Evolutionary conservation across 2,888 invertebrate species (phyloP).

Genomic region (Ganaspis brasiliensis): DNA sequence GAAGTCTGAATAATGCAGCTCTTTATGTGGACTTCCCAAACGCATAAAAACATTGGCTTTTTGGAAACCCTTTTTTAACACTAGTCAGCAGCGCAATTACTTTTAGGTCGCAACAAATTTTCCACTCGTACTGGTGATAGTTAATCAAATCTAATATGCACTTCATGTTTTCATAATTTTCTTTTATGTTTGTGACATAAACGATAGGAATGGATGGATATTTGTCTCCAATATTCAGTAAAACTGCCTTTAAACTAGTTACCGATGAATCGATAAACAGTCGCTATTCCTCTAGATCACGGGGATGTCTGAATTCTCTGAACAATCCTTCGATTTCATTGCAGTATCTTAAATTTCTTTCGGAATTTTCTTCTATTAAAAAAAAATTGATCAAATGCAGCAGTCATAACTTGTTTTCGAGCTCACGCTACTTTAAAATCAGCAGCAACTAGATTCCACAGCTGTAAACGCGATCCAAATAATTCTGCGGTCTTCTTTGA

Average conservation of each 20-base stretch:
- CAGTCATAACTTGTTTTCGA: slow-evolving; percentile 18
- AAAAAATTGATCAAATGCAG: slow-evolving; percentile 34
- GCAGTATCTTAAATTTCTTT: too few relatives aligned
- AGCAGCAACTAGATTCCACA: slow-evolving; percentile 34
- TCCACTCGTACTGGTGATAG: too few relatives aligned
- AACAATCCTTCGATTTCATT: slow-evolving; percentile 40
- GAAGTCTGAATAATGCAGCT: slow-evolving; percentile 21
- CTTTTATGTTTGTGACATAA: slow-evolving; percentile 12
- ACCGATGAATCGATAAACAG: slow-evolving; percentile 49
- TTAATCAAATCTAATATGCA: slow-evolving; percentile 4
- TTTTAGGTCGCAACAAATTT: slow-evolving; percentile 28
- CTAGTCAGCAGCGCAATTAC: slow-evolving; percentile 8
- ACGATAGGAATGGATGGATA: slow-evolving; percentile 39
- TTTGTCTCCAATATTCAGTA: slow-evolving; percentile 47
- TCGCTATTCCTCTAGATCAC: slow-evolving; percentile 50
- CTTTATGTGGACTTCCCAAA: slow-evolving; percentile 12
- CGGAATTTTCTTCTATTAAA: too few relatives aligned
- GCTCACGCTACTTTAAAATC: too few relatives aligned
- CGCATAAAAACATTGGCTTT: slow-evolving; percentile 38
- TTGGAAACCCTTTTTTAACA: slow-evolving; percentile 3
- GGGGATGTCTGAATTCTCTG: slow-evolving; percentile 7
- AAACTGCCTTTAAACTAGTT: slow-evolving; percentile 46
- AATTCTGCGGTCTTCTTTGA: slow-evolving; percentile 59
- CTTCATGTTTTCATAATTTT: slow-evolving; percentile 18
- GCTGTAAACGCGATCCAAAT: slow-evolving; percentile 50